Conservation (phyloP, 2,888 invertebrate species). For the Hipparchia semele region DNA sequence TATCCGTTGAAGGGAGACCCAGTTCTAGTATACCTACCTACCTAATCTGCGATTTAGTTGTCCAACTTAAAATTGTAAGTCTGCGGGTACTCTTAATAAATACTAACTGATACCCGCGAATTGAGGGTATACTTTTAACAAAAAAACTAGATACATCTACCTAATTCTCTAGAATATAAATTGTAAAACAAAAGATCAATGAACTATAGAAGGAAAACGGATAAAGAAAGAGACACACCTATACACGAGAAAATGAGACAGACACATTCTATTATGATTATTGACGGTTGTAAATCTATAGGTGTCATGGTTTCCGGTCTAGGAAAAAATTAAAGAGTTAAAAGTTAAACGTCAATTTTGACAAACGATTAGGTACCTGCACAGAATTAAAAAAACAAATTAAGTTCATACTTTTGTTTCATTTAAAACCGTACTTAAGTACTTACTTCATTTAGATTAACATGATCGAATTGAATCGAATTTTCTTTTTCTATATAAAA, state of each 20-base stretch:
- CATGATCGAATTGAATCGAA: no score
- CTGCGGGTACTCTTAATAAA: no score
- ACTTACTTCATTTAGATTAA: no score
- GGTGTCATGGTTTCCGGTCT: constrained; percentile 73
- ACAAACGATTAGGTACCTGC: constrained; percentile 32
- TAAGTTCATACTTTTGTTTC: constrained; percentile 11
- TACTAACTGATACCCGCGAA: no score
- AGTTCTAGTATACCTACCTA: no score
- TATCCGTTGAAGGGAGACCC: no score
- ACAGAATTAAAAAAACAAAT: constrained; percentile 23
- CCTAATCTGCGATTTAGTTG: no score
- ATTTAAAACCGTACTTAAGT: constrained; percentile 2
- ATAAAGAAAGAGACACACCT: constrained; percentile 28
- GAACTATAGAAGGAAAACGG: constrained; percentile 30
- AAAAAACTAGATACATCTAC: no score
- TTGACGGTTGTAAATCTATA: constrained; percentile 69
- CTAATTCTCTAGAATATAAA: no score
- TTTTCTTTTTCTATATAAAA: no score
- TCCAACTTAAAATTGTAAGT: no score
- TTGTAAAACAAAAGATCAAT: constrained; percentile 27
- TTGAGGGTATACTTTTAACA: no score
- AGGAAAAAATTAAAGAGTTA: constrained; percentile 50
- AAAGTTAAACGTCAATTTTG: constrained; percentile 42
- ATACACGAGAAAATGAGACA: constrained; percentile 45
- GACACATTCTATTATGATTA: constrained; percentile 64